These are phyloP conservation scores for Nibea albiflora DNA, from an alignment of 2,113 vertebrate species.

Conservation along the genomic window DNA sequence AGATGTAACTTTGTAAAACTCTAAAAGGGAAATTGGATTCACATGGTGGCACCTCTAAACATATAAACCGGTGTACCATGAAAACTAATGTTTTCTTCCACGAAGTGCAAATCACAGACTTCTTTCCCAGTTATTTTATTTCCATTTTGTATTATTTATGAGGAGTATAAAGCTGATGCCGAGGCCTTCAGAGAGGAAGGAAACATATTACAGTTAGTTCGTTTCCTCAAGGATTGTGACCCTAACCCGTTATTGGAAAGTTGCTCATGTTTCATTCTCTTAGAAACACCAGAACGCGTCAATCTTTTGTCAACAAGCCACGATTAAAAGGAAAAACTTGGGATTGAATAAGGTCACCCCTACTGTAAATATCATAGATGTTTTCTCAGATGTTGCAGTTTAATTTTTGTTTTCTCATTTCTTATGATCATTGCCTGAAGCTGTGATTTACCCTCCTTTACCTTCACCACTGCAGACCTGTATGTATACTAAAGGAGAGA, in stretches of 20 bases:
- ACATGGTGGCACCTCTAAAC: conserved; percentile 51
- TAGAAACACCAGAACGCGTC: neutral
- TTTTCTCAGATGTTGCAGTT: neutral
- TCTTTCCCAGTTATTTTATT: neutral
- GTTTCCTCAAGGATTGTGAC: neutral
- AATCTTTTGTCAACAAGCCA: neutral
- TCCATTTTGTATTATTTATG: neutral
- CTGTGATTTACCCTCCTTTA: neutral
- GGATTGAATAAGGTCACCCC: neutral
- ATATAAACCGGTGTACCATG: neutral
- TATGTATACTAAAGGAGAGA: neutral
- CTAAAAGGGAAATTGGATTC: conserved; percentile 37
- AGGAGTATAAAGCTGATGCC: neutral
- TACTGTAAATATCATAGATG: too few relatives aligned
- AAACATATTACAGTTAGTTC: neutral
- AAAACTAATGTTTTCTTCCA: conserved; percentile 4
- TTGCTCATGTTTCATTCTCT: neutral
- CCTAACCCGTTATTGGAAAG: neutral
- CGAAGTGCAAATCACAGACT: neutral
- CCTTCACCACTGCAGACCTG: neutral
- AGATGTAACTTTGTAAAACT: conserved; percentile 45
- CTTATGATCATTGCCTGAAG: neutral
- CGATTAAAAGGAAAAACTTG: neutral
- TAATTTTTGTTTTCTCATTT: too few relatives aligned
- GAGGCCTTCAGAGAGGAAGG: neutral